These are phyloP conservation scores for Stegophylla sp. DNA, from an alignment of 2,888 invertebrate genomes.

Conservation along the genomic window DNA sequence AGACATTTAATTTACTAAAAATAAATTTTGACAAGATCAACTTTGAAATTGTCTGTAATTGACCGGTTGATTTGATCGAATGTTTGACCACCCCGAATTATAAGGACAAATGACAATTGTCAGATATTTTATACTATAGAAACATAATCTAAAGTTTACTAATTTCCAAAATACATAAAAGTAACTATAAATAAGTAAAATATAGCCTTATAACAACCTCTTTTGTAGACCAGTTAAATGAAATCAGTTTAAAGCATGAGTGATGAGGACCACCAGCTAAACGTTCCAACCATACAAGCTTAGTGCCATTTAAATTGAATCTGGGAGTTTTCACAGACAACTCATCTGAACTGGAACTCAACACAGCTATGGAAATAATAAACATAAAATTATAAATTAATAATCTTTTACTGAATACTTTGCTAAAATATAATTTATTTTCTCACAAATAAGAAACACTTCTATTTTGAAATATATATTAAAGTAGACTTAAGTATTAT, in stretches of 20 bases:
- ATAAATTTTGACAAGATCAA: too few relatives aligned
- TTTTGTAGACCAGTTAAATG: slow-evolving; percentile 65
- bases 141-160: too few relatives aligned
- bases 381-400: slow-evolving; percentile 45
- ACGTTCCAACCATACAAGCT: slow-evolving; percentile 77
- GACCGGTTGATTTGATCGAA: too few relatives aligned
- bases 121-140: too few relatives aligned
- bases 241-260: slow-evolving; percentile 72
- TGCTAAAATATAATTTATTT: background rate
- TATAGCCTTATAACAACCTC: slow-evolving; percentile 59
- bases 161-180: too few relatives aligned
- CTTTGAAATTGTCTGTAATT: too few relatives aligned
- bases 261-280: slow-evolving; percentile 75
- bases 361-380: slow-evolving; percentile 66
- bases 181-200: background rate
- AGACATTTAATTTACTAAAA: too few relatives aligned
- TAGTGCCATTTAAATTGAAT: slow-evolving; percentile 71
- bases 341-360: slow-evolving; percentile 66
- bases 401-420: background rate
- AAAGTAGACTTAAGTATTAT: too few relatives aligned
- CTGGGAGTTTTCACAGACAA: slow-evolving; percentile 72
- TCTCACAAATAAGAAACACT: too few relatives aligned
- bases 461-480: too few relatives aligned
- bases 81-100: too few relatives aligned
- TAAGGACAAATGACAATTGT: too few relatives aligned